A percentile compares a stretch with the other conserved stretches of the same genome.
Conservation (phyloP, 2,797 vertebrate species). For the Antennarius maculatus region DNA sequence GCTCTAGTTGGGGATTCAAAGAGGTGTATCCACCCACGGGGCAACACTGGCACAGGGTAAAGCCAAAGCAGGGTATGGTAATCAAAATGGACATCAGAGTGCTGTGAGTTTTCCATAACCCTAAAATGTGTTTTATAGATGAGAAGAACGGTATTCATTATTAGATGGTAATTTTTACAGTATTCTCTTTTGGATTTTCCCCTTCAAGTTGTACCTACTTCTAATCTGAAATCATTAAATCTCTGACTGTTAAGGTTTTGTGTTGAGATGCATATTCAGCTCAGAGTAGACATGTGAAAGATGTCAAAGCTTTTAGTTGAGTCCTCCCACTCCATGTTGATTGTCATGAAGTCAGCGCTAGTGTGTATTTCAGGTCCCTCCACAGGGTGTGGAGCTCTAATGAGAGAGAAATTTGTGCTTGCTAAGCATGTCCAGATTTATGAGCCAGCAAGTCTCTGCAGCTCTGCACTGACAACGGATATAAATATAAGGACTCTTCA, state of each 20-base stretch:
- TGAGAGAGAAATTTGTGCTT: slow-evolving; percentile 74
- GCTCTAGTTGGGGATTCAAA: slow-evolving; percentile 62
- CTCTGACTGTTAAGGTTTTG: slow-evolving; percentile 3
- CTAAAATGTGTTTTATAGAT: slow-evolving; percentile 8
- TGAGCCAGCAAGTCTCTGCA: slow-evolving; percentile 63
- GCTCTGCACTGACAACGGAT: slow-evolving; percentile 66
- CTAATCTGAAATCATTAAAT: slow-evolving; percentile 15
- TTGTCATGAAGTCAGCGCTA: slow-evolving; percentile 42
- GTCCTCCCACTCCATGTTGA: slow-evolving; percentile 25
- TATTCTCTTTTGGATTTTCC: not conserved
- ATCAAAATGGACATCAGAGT: slow-evolving; percentile 42
- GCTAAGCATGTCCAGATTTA: slow-evolving; percentile 76
- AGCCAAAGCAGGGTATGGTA: slow-evolving; percentile 33
- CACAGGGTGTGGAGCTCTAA: slow-evolving; percentile 65
- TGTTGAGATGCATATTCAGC: not conserved
- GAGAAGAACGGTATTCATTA: not conserved
- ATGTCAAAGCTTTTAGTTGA: slow-evolving; percentile 26
- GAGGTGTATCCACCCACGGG: slow-evolving; percentile 65
- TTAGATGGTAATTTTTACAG: slow-evolving; percentile 7
- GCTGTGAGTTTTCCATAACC: slow-evolving; percentile 22
- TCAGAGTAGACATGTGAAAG: slow-evolving; percentile 10
- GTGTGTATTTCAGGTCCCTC: slow-evolving; percentile 59
- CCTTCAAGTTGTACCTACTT: not conserved
- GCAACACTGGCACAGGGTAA: slow-evolving; percentile 43
- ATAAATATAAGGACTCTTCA: slow-evolving; percentile 72